Evolutionary conservation across 2,113 vertebrate genomes (phyloP).

Genomic region (Catharus bicknelli): DNA sequence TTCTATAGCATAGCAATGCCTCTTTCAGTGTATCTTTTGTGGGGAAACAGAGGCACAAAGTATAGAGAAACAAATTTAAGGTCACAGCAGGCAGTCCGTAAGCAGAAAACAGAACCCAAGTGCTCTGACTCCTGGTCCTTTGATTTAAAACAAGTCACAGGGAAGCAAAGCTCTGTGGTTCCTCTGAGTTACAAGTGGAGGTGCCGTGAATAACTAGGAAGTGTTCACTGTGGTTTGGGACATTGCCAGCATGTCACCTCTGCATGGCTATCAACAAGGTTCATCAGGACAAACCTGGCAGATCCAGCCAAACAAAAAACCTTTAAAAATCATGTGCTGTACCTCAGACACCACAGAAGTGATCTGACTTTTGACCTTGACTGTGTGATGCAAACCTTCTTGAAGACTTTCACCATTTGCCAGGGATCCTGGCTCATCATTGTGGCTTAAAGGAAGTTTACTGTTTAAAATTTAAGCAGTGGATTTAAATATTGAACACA

Average conservation of each 20-base stretch:
- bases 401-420: background rate
- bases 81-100: background rate
- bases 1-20: background rate
- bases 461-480: slow-evolving; percentile 28
- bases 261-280: background rate
- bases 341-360: background rate
- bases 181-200: background rate
- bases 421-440: background rate
- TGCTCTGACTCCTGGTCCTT: background rate
- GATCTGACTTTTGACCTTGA: background rate
- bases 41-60: background rate
- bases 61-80: background rate
- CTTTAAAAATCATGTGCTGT: background rate
- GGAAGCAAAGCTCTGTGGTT: background rate
- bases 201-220: background rate
- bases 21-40: background rate
- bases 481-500: slow-evolving; percentile 24
- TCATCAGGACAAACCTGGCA: background rate
- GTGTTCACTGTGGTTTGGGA: background rate
- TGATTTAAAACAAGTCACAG: background rate
- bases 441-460: background rate
- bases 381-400: background rate
- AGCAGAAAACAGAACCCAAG: background rate
- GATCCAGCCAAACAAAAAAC: background rate
- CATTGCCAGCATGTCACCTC: background rate